A percentile compares a stretch with the other conserved stretches of the same genome.
Evolutionary conservation across 1,140 invertebrate genomes (phyloP).

Genomic region (Trachymyrmex cornetzi): DNA sequence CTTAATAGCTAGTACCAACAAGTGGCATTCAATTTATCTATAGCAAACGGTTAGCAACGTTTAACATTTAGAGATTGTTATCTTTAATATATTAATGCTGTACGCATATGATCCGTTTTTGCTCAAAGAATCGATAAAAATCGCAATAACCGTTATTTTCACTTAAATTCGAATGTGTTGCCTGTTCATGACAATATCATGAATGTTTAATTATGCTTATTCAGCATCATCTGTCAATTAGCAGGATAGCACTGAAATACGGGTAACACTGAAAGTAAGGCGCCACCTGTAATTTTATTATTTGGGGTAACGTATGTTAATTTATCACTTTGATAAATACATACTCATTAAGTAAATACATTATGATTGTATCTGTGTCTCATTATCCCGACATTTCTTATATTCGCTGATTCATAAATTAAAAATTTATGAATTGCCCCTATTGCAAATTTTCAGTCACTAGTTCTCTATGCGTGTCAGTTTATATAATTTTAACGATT

Average conservation of each 20-base stretch:
- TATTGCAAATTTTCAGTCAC: background rate
- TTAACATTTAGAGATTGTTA: slow-evolving; percentile 31
- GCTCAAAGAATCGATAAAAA: slow-evolving; percentile 56
- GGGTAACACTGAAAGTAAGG: slow-evolving; percentile 12
- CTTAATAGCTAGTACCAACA: background rate
- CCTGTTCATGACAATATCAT: slow-evolving; percentile 10
- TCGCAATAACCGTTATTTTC: slow-evolving; percentile 64
- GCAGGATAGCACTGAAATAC: slow-evolving; percentile 13
- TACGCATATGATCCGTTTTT: slow-evolving; percentile 50
- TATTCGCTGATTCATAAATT: slow-evolving; percentile 8
- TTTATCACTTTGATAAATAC: slow-evolving; percentile 49
- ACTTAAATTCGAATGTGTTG: slow-evolving; percentile 47
- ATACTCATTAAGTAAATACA: slow-evolving; percentile 20
- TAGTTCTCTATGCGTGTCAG: background rate
- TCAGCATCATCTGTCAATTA: slow-evolving; percentile 60
- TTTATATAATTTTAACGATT: background rate
- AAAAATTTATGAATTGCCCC: background rate
- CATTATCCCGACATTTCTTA: slow-evolving; percentile 1
- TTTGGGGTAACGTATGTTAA: slow-evolving; percentile 20
- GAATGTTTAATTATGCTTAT: slow-evolving; percentile 67
- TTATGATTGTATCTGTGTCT: slow-evolving; percentile 21
- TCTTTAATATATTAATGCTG: slow-evolving; percentile 46
- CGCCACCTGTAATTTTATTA: slow-evolving; percentile 42
- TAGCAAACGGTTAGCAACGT: slow-evolving; percentile 45
- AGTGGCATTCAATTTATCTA: background rate